Evolutionary conservation across 2,113 vertebrate genomes (phyloP), one percentile per base, ranked within the genome.

Genomic region (Lontra canadensis): DNA sequence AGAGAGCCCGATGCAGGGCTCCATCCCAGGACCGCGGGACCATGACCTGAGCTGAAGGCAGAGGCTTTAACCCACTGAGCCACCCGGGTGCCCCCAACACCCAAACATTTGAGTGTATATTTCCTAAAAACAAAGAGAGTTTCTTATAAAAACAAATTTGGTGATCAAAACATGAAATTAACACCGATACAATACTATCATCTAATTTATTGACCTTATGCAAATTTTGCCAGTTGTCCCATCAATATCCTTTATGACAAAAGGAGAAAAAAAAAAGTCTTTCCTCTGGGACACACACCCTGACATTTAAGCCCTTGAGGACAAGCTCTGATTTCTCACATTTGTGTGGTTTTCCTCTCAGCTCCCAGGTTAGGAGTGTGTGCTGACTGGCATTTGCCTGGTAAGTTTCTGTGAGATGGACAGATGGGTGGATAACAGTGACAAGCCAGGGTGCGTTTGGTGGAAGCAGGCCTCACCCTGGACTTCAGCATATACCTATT

Each of bases 121-220:
- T 90, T 85, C 26, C 47, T 96, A 65, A 88, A 78, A 88, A 18
- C 23, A 65, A 84, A 49, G 15, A 31, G 20, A 34, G 4, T 84
- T 55, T 67, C 71, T 83, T 63, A 65, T 90, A 20, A 82, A 96
- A 86, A 49, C 49, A 31, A 94, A 44, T 84, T 88, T 84, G 61
- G 57, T 67, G 21, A 63, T 95, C 42, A 93, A 61, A 85, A 80
- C 49, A 61, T 26, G 26, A 95, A 93, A 90, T 78, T 93, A 78
- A 73, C 61, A 59, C 13, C 63, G 52, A 49, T 49, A 65, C 2
- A 57, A 20, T 71, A 3, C 65, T 81, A 9, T 82, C 34, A 52
- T 90, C 42, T 95, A 80, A 94, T 84, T 78, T 88, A 67, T 63
- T 83, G 44, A 39, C 23, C 36, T 42, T 90, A 90, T 36, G 65